A percentile compares a stretch with the other conserved stretches of the same genome.
Evolutionary conservation across 2,797 vertebrate species (phyloP).

Genomic region (Chiroxiphia lanceolata): DNA sequence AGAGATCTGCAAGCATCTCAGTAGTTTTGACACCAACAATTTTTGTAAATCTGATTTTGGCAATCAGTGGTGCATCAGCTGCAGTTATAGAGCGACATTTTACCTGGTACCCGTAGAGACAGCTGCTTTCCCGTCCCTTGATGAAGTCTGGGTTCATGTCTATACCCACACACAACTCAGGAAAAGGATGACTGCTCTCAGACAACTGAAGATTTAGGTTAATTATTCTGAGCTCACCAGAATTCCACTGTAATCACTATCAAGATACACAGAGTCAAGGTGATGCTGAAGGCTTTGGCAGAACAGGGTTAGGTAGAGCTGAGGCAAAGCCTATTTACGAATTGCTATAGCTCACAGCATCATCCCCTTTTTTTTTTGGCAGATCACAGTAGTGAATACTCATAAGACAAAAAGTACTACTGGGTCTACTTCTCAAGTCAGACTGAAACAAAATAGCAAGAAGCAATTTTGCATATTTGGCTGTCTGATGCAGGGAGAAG

Average conservation of each 20-base stretch:
- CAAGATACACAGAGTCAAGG: background rate
- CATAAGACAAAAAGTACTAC: background rate
- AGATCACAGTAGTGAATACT: background rate
- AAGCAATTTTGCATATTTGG: background rate
- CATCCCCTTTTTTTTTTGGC: background rate
- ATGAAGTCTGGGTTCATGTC: background rate
- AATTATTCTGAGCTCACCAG: background rate
- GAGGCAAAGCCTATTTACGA: background rate
- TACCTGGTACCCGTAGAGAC: background rate
- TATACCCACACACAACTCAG: background rate
- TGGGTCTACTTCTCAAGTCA: background rate
- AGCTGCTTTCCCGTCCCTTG: rapidly evolving
- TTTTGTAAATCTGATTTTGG: background rate
- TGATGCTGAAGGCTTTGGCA: background rate
- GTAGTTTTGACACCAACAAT: background rate
- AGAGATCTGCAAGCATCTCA: background rate
- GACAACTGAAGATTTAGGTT: background rate
- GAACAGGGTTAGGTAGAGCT: background rate
- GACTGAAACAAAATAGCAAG: background rate
- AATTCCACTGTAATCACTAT: background rate
- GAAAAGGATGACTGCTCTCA: background rate
- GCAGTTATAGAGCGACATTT: background rate
- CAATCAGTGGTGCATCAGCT: background rate
- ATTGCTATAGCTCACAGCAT: background rate
- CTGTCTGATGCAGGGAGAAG: background rate